phyloP scores from a whole-genome alignment of 2,797 vertebrate species.

The Pangasius macronema region DNA sequence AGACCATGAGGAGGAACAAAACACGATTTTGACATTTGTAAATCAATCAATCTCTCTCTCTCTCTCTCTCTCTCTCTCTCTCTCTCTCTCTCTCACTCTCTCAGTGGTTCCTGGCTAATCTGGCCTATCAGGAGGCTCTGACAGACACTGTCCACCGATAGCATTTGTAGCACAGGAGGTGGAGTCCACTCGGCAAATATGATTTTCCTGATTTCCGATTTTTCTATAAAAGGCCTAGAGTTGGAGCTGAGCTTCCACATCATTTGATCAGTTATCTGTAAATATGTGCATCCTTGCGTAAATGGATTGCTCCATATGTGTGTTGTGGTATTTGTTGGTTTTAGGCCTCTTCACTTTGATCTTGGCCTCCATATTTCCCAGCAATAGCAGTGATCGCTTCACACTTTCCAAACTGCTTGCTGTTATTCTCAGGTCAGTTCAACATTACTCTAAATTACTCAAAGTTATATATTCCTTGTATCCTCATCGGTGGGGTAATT shows the following conservation, averaged over 20 bases:
- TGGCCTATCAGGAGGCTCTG: conserved; percentile 94
- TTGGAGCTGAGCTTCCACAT: neutral
- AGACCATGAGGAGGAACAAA: neutral
- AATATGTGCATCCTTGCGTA: neutral
- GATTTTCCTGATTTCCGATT: too few relatives aligned
- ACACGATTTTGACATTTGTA: neutral
- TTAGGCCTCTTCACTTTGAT: conserved; percentile 94
- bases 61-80: conserved; percentile 25
- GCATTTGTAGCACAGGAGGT: too few relatives aligned
- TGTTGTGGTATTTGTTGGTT: conserved; percentile 30
- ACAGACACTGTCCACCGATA: too few relatives aligned
- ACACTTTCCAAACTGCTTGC: conserved; percentile 93
- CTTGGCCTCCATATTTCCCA: conserved; percentile 93
- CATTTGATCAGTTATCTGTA: neutral
- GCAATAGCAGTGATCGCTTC: conserved; percentile 95
- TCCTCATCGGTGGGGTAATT: neutral
- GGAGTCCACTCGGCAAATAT: too few relatives aligned
- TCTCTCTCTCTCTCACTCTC: conserved; percentile 53
- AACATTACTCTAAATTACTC: neutral
- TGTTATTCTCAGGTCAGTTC: conserved; percentile 87
- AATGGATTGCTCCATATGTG: neutral
- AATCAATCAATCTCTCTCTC: conserved; percentile 8
- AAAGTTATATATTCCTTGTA: conserved; percentile 42
- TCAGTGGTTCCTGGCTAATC: conserved; percentile 96
- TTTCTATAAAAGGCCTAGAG: neutral